These are phyloP conservation scores for Stegodyphus mimosarum DNA, from an alignment of 1,140 invertebrate species.

Conservation along the genomic window DNA sequence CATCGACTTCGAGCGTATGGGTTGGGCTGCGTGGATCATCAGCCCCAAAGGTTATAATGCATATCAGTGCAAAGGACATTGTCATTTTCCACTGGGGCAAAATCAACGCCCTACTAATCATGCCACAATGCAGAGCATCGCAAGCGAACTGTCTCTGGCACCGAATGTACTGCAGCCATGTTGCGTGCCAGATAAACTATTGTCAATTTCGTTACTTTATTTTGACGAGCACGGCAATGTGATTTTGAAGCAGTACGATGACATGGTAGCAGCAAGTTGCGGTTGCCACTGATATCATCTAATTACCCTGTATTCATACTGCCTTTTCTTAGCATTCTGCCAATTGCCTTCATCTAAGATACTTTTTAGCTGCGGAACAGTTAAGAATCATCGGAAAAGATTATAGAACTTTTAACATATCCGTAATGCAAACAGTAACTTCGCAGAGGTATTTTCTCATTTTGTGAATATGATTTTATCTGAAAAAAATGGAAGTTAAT, in stretches of 20 bases:
- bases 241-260: constrained; percentile 78
- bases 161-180: constrained; percentile 73
- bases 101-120: constrained; percentile 76
- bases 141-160: constrained; percentile 68
- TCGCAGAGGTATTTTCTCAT: no score
- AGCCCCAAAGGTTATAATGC: constrained; percentile 77
- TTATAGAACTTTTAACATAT: no score
- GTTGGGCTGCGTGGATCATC: constrained; percentile 74
- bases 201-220: constrained; percentile 75
- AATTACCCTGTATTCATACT: background rate
- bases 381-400: no score
- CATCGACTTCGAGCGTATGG: constrained; percentile 75
- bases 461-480: no score
- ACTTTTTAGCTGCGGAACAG: no score
- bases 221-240: constrained; percentile 77
- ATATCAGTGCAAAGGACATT: constrained; percentile 72
- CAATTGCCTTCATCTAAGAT: no score
- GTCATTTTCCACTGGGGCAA: constrained; percentile 73
- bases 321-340: background rate
- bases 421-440: no score
- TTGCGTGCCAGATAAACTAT: constrained; percentile 76
- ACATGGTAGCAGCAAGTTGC: constrained; percentile 74
- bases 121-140: constrained; percentile 76
- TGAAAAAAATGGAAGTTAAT: no score
- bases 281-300: constrained; percentile 47